Evolutionary conservation across 2,888 invertebrate species (phyloP), one percentile per base, ranked within the genome.

Genomic region (Vanessa cardui): DNA sequence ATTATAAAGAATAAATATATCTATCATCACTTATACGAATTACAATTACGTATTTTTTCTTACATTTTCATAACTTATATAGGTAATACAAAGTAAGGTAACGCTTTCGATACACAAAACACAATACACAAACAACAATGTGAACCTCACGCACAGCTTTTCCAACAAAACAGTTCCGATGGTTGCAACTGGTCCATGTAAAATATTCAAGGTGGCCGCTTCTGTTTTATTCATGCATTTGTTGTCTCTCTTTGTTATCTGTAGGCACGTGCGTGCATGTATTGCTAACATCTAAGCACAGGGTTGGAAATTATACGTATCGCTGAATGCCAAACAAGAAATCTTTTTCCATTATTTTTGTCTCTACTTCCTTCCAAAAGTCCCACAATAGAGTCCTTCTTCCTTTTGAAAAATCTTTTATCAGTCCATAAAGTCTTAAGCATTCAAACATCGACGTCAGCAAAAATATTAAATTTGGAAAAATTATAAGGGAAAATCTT

Each of bases 171-270:
- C 56, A 12, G 33, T 33, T 56, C n/a, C 56, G 39, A 54, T 54
- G 39, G 18, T 18, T 18, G 54, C 66, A 39, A 69, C 73, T 84
- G 77, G 68, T 26, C 67, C 49, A 49, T 59, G 54, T 73, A 58
- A 84, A 86, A 86, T 85, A 86, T 86, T 86, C 83, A 86, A 62
- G 58, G 66, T 63, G 65, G 65, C 56, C 63, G 45, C 69, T 69
- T 64, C 77, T 85, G 79, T 79, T 77, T 85, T 86, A 86, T 86
- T 85, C 85, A 85, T 83, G 78, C 72, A 66, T 83, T 81, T 82
- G 83, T 85, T 83, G 80, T 81, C 76, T 76, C 79, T 78, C 77
- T 78, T 80, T 84, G 83, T 81, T 83, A 80, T 83, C 78, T 71
- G 49, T 62, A 50, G 60, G 60, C 68, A 72, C 71, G 71, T 71